Percentiles rank a stretch among this genome's conserved stretches.
These are phyloP conservation scores for Pantherophis vulpinus DNA, from an alignment of 2,797 vertebrate species.

Conservation along the genomic window DNA sequence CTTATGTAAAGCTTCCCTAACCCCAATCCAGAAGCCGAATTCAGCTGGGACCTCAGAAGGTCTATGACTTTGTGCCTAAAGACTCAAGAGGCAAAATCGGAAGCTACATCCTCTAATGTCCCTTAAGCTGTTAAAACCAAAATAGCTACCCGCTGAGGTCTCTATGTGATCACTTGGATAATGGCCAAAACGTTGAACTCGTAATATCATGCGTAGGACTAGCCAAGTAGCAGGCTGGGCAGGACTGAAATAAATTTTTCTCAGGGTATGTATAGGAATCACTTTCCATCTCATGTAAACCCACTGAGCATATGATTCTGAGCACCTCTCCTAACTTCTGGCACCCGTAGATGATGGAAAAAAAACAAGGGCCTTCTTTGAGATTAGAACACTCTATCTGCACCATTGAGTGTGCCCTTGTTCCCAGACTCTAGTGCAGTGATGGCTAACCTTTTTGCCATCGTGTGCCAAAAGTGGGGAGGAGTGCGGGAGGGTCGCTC, in stretches of 20 bases:
- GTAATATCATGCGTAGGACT: neutral
- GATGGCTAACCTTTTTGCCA: no score
- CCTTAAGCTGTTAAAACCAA: neutral
- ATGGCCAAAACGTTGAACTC: neutral
- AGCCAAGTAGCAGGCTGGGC: neutral
- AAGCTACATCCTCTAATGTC: neutral
- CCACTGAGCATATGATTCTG: neutral
- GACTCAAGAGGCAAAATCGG: neutral
- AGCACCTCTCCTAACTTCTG: neutral
- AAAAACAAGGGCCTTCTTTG: neutral
- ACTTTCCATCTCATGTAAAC: conserved; percentile 1
- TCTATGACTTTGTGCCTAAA: neutral
- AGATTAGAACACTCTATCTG: neutral
- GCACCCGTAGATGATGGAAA: neutral
- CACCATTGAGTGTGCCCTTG: neutral
- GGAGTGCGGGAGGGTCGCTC: no score
- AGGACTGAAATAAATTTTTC: conserved; percentile 22
- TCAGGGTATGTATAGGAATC: conserved; percentile 32
- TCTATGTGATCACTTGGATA: neutral
- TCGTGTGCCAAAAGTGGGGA: no score
- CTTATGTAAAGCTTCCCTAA: neutral
- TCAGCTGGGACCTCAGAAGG: neutral
- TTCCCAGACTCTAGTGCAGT: neutral
- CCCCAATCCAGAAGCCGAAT: neutral
- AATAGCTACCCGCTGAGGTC: neutral